These are phyloP conservation scores for Prionace glauca DNA, from an alignment of 2,797 vertebrate species.

Conservation along the genomic window DNA sequence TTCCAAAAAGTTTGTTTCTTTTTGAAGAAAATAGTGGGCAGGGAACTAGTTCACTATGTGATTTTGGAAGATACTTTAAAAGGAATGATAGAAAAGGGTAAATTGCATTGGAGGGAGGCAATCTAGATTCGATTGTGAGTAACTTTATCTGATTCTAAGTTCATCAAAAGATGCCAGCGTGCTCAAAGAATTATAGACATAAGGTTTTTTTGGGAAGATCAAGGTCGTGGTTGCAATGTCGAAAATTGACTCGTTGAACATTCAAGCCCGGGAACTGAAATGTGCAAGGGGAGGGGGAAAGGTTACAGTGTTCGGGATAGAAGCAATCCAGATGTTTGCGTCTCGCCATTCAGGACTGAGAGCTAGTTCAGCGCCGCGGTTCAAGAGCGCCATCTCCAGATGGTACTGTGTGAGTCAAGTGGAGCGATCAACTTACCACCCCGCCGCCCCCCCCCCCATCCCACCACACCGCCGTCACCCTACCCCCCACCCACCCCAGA, in stretches of 20 bases:
- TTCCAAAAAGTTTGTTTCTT: background rate
- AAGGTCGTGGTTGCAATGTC: background rate
- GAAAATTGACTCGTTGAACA: background rate
- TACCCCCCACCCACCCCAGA: background rate
- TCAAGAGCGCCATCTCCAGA: background rate
- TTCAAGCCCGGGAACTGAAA: background rate
- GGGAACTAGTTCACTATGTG: background rate
- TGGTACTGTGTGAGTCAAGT: background rate
- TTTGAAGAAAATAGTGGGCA: background rate
- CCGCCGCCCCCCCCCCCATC: no score
- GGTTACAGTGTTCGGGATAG: background rate
- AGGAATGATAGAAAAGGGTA: background rate
- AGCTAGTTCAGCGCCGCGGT: background rate
- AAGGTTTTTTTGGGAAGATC: background rate
- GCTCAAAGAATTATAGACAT: background rate
- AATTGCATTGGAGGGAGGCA: background rate
- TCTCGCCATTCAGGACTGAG: no score
- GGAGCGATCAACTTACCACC: background rate
- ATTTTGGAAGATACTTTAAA: background rate
- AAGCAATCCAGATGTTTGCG: constrained; percentile 21
- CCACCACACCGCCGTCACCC: no score
- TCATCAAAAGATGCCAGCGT: background rate
- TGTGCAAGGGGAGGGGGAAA: background rate
- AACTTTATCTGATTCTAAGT: background rate
- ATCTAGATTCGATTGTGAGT: background rate